Evolutionary conservation across 1,140 invertebrate species (phyloP).

Genomic region (Aphaenogaster rudis): DNA sequence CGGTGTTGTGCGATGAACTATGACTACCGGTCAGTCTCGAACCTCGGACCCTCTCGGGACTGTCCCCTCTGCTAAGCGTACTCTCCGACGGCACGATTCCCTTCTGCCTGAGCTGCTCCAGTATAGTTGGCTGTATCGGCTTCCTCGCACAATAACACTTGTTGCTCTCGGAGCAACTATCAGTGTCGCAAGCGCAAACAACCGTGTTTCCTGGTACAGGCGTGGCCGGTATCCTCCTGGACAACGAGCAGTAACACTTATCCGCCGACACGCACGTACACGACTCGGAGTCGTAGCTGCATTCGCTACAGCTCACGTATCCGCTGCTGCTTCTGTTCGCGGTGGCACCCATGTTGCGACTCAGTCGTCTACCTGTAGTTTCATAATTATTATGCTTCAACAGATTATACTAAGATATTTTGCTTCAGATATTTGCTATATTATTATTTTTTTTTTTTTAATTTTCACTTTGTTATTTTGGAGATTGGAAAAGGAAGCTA

Average conservation of each 20-base stretch:
- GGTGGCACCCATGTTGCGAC: conserved; percentile 73
- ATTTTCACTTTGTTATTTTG: neutral
- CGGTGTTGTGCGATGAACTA: conserved; percentile 88
- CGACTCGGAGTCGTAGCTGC: conserved; percentile 93
- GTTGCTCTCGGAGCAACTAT: conserved; percentile 95
- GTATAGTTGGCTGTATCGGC: conserved; percentile 82
- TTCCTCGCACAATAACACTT: conserved; percentile 94
- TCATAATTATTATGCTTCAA: neutral
- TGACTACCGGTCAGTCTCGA: conserved; percentile 74
- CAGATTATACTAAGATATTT: neutral
- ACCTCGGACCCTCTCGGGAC: conserved; percentile 77
- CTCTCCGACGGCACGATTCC: conserved; percentile 87
- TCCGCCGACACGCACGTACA: conserved; percentile 92
- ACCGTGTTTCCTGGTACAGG: conserved; percentile 73
- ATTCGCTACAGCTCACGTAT: conserved; percentile 95
- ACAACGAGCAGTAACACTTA: conserved; percentile 92
- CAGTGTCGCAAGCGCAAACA: conserved; percentile 92
- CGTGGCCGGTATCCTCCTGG: conserved; percentile 76
- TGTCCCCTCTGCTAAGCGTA: conserved; percentile 83
- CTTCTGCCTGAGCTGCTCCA: conserved; percentile 87
- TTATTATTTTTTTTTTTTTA: neutral
- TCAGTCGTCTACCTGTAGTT: conserved; percentile 79
- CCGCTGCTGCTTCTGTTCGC: conserved; percentile 87
- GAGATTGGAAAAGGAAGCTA: neutral
- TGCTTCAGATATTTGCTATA: neutral